Base-by-base conservation (phyloP, 2,797 vertebrate genomes). In the Eulemur mongoz region DNA sequence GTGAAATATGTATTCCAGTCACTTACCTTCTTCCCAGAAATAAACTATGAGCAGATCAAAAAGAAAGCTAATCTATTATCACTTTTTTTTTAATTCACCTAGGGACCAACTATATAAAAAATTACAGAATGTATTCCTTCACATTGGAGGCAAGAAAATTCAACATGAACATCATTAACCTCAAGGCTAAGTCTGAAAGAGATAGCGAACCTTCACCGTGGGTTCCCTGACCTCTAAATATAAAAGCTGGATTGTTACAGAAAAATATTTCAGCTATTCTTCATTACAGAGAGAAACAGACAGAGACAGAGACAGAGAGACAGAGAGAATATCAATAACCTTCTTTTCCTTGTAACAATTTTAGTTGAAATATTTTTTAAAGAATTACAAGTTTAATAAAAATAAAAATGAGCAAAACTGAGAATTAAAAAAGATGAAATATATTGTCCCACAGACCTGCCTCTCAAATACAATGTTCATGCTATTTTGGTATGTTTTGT, bases 141-240 rank as follows among this genome's bases (percentile, higher is more conserved):
- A 95, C 13, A n/a, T 10, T 17, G n/a, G 45, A 91, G 54, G 45
- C 50, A 94, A 85, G 75, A 96, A 96, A 94, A 95, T 95, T 86
- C 75, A 96, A 86, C 54, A 67, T n/a, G 52, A 83, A 92, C 52
- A 88, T 82, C 61, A 85, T 85, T 95, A 96, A 96, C 73, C 67
- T 95, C 57, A 95, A 97, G 89, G 76, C 81, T 61, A 97, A 92
- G 50, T 95, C 43, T 95, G n/a, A 91, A 96, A 93, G 65, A 93
- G 52, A 97, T 35, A 81, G n/a, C 52, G 17, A 80, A 78, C 48
- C 81, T 95, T 95, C 80, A 79, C 61, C 57, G 50, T 82, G 67
- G 78, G 63, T 69, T 89, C 72, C 35, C 63, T 94, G 80, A 95
- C 91, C 89, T 97, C 91, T 65, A 91, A 96, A 72, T 81, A 9